Evolutionary conservation across 2,797 vertebrate species (phyloP), one percentile per base, ranked within the genome.

Genomic region (Kryptopterus vitreolus): DNA sequence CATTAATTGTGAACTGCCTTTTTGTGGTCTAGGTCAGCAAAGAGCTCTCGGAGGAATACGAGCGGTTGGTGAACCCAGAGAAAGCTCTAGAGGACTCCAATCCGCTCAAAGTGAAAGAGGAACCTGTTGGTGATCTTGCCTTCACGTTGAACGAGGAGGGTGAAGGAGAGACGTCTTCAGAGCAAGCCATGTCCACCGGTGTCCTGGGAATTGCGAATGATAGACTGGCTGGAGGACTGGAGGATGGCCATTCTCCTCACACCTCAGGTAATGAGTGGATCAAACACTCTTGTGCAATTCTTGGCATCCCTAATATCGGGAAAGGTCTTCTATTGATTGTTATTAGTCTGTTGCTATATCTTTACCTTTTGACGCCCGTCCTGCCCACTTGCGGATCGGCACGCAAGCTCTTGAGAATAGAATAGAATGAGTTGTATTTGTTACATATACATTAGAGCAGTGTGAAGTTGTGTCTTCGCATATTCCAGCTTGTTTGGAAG

Each of bases 1-100:
- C 12, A 4, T 71, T 12, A 3, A 33, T 13, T 22, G n/a, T n/a
- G 5, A 55, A n/a, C 20, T 46, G 35, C 33, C 29, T 15, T 59
- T 1, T 38, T 76, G n/a, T 2, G 8, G 8, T 35, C 2, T 59
- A 99, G 98, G 95, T 98, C 86, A 97, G 96, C 89, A 98, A 96
- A 86, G 96, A 98, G 83, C 95, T 99, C 33, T 96, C 96, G 1
- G 97, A 98, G 83, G 97, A 99, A 62, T 99, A 99, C 0, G 97
- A 99, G 84, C 94, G 94, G 82, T 93, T 99, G 79, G 96, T 99
- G 82, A 98, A 99, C 85, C 98, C 98, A 29, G 96, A 99, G 90
- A 98, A 97, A 85, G 94, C 95, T 83, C 88, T 94, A 61, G 98
- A 99, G 84, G 98, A 99, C 87, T 93, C 95, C 11, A 98, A 98